Evolutionary conservation across 92 coral and sea anemone genomes (phyloP).

Genomic region (Palythoa grandiflora): DNA sequence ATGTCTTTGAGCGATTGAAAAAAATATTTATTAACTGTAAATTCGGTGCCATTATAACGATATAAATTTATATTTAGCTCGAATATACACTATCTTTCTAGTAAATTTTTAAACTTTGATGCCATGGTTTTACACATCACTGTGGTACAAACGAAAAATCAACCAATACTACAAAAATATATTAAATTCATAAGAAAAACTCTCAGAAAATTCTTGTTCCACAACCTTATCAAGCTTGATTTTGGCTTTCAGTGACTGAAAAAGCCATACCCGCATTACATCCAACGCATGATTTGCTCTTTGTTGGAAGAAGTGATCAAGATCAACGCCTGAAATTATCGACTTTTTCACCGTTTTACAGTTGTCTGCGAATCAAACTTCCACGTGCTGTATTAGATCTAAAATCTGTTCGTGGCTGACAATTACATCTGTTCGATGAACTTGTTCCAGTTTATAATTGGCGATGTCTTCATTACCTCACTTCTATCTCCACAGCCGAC

Average conservation of each 20-base stretch:
- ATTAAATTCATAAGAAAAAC: background rate
- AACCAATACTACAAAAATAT: background rate
- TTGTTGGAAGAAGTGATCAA: background rate
- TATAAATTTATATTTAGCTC: too few relatives aligned
- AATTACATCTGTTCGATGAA: background rate
- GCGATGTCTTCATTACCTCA: background rate
- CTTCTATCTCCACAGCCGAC: conserved; percentile 32
- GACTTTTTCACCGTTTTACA: conserved; percentile 4
- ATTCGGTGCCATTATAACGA: too few relatives aligned
- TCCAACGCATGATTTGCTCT: too few relatives aligned
- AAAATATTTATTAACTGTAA: too few relatives aligned
- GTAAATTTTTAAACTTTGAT: too few relatives aligned
- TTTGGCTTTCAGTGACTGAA: too few relatives aligned
- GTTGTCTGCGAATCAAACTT: background rate
- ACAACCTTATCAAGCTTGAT: too few relatives aligned
- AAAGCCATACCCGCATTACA: too few relatives aligned
- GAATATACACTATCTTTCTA: too few relatives aligned
- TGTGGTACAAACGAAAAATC: background rate
- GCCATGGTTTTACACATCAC: too few relatives aligned
- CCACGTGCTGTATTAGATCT: background rate
- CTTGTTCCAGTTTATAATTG: background rate
- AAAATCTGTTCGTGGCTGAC: background rate
- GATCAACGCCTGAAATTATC: background rate
- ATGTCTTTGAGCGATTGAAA: too few relatives aligned
- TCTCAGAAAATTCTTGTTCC: background rate